phyloP scores from a whole-genome alignment of 1,140 invertebrate genomes.

The Drosophila miranda region DNA sequence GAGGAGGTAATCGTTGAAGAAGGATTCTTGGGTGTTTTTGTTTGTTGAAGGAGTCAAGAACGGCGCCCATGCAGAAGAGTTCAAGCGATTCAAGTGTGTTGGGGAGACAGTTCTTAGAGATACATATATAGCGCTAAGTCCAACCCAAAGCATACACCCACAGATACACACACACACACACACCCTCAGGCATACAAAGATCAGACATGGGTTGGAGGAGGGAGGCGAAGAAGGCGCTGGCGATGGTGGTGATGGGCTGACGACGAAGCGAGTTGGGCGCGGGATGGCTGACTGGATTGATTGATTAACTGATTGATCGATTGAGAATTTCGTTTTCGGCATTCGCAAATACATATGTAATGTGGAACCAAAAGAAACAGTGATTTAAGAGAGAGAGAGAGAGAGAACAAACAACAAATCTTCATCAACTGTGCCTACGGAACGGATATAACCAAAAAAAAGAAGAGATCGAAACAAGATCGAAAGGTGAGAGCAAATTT shows the following conservation, averaged over 20 bases:
- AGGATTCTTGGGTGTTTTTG: not conserved
- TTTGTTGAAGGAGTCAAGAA: constrained; percentile 1
- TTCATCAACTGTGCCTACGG: constrained; percentile 30
- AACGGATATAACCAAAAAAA: constrained; percentile 4
- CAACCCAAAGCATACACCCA: constrained; percentile 15
- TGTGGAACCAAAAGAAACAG: constrained; percentile 28
- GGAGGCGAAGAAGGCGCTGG: constrained; percentile 23
- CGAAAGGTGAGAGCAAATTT: constrained; percentile 38
- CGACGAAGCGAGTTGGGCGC: constrained; percentile 70
- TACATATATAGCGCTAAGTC: constrained; percentile 2
- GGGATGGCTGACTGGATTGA: constrained; percentile 67
- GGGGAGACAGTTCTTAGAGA: constrained; percentile 11
- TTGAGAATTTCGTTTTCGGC: constrained; percentile 22
- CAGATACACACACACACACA: constrained; percentile 24
- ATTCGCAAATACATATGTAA: constrained; percentile 23
- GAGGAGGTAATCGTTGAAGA: not conserved
- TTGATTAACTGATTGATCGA: constrained; percentile 10
- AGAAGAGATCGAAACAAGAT: constrained; percentile 32
- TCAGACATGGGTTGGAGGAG: constrained; percentile 31
- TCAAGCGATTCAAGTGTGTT: constrained; percentile 31
- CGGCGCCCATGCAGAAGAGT: constrained; percentile 48
- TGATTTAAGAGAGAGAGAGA: constrained; percentile 22
- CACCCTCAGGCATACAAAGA: constrained; percentile 13
- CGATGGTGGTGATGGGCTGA: constrained; percentile 7
- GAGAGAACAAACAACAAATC: constrained; percentile 31